Base-by-base conservation (phyloP, 2,113 vertebrate species). In the Eublepharis macularius region DNA sequence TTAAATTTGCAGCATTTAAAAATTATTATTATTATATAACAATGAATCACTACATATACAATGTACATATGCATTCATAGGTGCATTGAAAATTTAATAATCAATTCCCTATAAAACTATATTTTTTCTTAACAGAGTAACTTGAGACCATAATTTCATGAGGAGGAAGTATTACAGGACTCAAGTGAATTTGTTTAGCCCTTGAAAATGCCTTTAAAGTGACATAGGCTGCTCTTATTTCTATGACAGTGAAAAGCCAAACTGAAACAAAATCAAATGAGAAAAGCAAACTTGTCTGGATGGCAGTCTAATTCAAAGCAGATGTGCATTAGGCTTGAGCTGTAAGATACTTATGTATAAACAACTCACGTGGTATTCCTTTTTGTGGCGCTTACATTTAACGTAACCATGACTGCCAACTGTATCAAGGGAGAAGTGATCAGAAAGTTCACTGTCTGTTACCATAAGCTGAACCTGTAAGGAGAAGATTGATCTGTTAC, bases 371-470 rank as follows among this genome's bases (percentile, higher is more conserved):
- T 97, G 94, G 92, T 99, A 99, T 2, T 99, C 98, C 91, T 97
- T 98, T 85, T 94, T 96, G 63, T 94, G 93, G 90, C 97, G 97
- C 96, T 98, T 99, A 93, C 99, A 99, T 94, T 97, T 99, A 89
- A 99, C 96, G 83, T 97, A 97, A 86, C 99, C 99, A 77, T 99
- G 97, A 93, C 98, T 99, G 69, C 98, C 99, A 86, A 99, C 98
- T 32, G 98, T 99, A 93, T 99, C 98, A 90, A 99, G 94, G 47
- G 99, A 99, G 96, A 99, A 99, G 0, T 97, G 97, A 86, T 99
- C 98, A 1, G 99, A 99, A 6, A 98, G 94, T 4, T 98, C 98
- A 92, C 99, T 99, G 80, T 99, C 98, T 63, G 98, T 99, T 90
- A 99, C 97, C 97, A 98, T 98, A 54, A 99, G 98, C 0, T 98